Base-by-base conservation (phyloP, 2,113 vertebrate genomes). In the Narcine bancroftii region DNA sequence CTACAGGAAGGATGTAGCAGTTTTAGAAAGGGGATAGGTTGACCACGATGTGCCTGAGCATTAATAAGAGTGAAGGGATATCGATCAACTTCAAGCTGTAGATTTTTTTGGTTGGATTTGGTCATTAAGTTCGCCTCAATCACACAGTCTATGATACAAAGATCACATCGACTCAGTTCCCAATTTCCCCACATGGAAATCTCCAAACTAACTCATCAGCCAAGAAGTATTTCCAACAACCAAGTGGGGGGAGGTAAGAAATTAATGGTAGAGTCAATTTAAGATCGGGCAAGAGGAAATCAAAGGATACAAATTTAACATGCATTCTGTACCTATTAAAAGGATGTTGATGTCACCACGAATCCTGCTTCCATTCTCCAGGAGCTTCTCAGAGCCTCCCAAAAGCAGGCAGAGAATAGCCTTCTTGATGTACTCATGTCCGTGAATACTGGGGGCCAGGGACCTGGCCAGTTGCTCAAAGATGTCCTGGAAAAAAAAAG, bases 311-410 rank as follows among this genome's bases (percentile, higher is more conserved):
- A 33, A 63, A 63, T 11, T 15, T 11, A 2, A 10, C 29, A 19
- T 10, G 81, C 33, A 60, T 6, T 6, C 81, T 2, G 33, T 95
- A 99, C 99, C 99, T 93, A 99, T 99, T 5, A 99, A 96, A 93
- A 99, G 95, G 92, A 99, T 94, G 92, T 99, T 99, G 95, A 99
- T 99, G 95, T 99, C 99, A 93, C 99, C 99, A 94, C 98, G 95
- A 94, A 99, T 97, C 75, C 98, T 97, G 0, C 97, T 98, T 72
- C 98, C 98, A 0, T 99, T 99, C 53, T 99, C 98, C 77, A 99
- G 95, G 39, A 98, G 94, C 93, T 98, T 99, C 95, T 99, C 99
- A 93, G 98, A 98, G 0, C 99, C 99, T 17, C 99, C 99, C 0
- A 99, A 95, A 75, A 99, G 94, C 97, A 99, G 96, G 94, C 99